These are phyloP conservation scores for Cantharis flavilabris DNA, from an alignment of 2,888 invertebrate species.

Conservation along the genomic window DNA sequence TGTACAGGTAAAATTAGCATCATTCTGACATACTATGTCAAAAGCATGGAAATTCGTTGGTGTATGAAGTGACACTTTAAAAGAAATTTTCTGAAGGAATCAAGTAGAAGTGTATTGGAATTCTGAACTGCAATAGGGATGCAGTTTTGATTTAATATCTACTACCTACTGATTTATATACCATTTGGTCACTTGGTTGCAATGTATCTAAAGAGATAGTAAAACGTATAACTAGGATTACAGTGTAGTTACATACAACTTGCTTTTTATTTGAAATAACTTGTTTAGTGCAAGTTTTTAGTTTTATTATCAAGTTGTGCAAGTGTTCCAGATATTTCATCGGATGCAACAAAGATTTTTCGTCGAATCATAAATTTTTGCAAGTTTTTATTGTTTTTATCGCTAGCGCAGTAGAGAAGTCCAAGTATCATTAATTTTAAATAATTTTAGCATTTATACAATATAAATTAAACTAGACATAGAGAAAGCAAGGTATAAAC, in stretches of 20 bases:
- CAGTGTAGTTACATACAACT: conserved; percentile 5
- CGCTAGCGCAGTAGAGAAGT: neutral
- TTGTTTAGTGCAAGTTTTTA: conserved; percentile 25
- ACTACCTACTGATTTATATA: neutral
- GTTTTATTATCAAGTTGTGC: conserved; percentile 9
- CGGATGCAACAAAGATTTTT: neutral
- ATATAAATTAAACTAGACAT: conserved; percentile 8
- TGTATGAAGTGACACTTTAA: neutral
- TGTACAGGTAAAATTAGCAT: neutral
- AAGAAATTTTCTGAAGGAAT: neutral
- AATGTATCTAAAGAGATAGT: neutral
- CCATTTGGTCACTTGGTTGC: neutral
- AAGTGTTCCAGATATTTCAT: conserved; percentile 11
- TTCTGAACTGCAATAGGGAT: neutral
- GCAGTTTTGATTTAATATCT: neutral
- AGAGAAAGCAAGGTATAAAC: conserved; percentile 22
- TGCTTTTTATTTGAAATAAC: conserved; percentile 29
- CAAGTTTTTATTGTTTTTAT: neutral
- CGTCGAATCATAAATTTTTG: neutral
- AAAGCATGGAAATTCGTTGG: neutral
- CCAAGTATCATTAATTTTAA: neutral
- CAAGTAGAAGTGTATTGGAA: neutral
- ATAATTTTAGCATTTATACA: neutral
- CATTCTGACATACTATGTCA: neutral
- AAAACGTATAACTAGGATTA: conserved; percentile 11